Evolutionary conservation across 2,797 vertebrate species (phyloP), one percentile per base, ranked within the genome.

Genomic region (Gymnoscopelus microlampas): DNA sequence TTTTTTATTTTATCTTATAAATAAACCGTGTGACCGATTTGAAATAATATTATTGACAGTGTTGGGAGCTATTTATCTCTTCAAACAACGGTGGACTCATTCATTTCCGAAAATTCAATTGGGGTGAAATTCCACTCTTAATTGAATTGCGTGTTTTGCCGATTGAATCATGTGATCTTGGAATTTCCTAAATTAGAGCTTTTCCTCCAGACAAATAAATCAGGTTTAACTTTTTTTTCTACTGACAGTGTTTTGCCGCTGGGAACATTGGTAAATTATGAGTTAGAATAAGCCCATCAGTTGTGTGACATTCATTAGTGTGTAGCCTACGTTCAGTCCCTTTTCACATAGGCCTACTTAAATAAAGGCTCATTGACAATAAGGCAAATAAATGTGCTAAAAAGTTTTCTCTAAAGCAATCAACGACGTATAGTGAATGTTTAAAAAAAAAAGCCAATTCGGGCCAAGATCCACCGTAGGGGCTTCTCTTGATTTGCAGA

Each of bases 81-180:
- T 15, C n/a, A 58, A 6, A 51, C n/a, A 1, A 29, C 19, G 56
- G 44, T 1, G 32, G 53, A 44, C 62, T 48, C 6, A 10, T 19
- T 65, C 29, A 32, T 65, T 50, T 67, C 12, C 11, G 24, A 26
- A 60, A 68, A 79, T 56, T n/a, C 14, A 14, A 26, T 29, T 44
- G 11, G 3, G 63, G 24, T 76, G 70, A 53, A 72, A 83, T 81
- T 82, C 79, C 65, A 44, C 11, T 32, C 39, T 71, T 85, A 89
- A 88, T 81, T 71, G 9, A 77, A 78, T 85, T 69, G 60, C 60
- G 5, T 62, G 14, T 53, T 39, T 19, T 64, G 13, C 13, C 63
- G 44, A 65, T 69, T 53, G 48, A 73, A 81, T 76, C 84, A 88
- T 84, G 84, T 88, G 80, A 83, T 83, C 3, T 35, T 14, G 51